Evolutionary conservation across 2,797 vertebrate genomes (phyloP).

Genomic region (Geotrypetes seraphini): DNA sequence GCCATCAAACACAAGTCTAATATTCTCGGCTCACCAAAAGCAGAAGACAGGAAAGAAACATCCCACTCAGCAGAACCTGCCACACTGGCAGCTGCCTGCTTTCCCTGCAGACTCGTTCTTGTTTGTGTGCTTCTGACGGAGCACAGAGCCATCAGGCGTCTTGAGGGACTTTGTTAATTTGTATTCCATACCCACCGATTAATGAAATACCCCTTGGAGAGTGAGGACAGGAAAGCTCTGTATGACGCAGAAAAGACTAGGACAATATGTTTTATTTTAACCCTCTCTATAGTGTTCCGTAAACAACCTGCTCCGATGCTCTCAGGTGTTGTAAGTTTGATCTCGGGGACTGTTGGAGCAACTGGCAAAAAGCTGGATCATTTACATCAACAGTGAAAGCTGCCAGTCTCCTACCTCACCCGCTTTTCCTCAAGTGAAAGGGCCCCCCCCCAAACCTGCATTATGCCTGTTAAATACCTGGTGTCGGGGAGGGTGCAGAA

Average conservation of each 20-base stretch:
- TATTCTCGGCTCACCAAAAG: slow-evolving; percentile 20
- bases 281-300: slow-evolving; percentile 20
- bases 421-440: too few species aligned
- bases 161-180: background rate
- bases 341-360: background rate
- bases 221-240: slow-evolving; percentile 9
- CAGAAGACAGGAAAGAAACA: too few species aligned
- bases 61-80: slow-evolving; percentile 4
- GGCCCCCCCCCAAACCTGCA: too few species aligned
- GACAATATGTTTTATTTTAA: background rate
- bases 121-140: slow-evolving; percentile 12
- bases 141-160: too few species aligned
- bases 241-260: slow-evolving; percentile 17
- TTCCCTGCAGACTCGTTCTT: slow-evolving; percentile 13
- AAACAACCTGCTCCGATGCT: slow-evolving; percentile 29
- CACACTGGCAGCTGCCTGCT: slow-evolving; percentile 1
- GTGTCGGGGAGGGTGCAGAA: too few species aligned
- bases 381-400: background rate
- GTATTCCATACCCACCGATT: background rate
- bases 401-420: too few species aligned
- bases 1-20: too few species aligned
- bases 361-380: background rate
- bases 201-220: slow-evolving; percentile 4
- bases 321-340: background rate
- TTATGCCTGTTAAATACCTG: too few species aligned